phyloP scores from a whole-genome alignment of 1,140 invertebrate genomes.

The Chrysomallon squamiferum region DNA sequence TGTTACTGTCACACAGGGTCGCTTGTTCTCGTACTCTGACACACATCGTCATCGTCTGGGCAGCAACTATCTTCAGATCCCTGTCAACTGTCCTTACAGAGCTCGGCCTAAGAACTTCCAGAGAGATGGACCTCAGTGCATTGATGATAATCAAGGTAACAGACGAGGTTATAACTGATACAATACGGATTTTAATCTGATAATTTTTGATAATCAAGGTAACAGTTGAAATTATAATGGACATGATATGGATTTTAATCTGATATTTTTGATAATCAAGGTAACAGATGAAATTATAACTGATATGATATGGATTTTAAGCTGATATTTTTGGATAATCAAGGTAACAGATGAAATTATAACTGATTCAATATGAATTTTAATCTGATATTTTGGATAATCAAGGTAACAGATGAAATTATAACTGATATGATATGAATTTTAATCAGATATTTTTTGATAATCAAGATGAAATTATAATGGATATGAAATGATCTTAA shows the following conservation, averaged over 20 bases:
- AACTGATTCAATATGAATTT: no score
- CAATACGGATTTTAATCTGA: background rate
- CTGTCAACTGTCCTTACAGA: conserved; percentile 91
- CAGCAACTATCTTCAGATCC: conserved; percentile 89
- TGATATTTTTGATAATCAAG: background rate
- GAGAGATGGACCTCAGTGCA: conserved; percentile 78
- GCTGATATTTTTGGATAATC: no score
- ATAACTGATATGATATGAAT: no score
- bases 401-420: no score
- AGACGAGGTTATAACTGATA: background rate
- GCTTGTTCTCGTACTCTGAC: conserved; percentile 93
- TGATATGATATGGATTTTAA: no score
- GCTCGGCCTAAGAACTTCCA: conserved; percentile 76
- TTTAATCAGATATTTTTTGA: no score
- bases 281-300: no score
- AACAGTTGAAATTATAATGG: background rate
- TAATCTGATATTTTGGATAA: no score
- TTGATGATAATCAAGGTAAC: conserved; percentile 61
- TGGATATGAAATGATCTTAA: no score
- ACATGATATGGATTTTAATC: background rate
- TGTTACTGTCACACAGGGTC: conserved; percentile 70
- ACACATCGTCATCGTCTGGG: conserved; percentile 94
- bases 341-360: no score
- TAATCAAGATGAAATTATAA: no score
- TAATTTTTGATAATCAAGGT: background rate